Conservation (phyloP, 2,113 vertebrate genomes). For the Sterna hirundo region DNA sequence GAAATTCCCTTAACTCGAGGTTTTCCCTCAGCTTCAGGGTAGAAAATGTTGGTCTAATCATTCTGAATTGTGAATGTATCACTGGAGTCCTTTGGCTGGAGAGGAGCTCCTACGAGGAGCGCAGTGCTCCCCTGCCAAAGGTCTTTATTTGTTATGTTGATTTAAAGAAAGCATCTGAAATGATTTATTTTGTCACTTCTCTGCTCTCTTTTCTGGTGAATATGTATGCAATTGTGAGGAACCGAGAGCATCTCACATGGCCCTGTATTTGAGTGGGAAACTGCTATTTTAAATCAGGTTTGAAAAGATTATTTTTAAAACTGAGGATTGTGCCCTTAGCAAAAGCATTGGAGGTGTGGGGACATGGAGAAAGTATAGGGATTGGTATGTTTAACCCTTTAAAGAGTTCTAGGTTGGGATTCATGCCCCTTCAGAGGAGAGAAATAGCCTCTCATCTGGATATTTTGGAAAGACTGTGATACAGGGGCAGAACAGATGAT, state of each 20-base stretch:
- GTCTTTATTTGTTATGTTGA: neutral
- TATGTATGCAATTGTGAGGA: neutral
- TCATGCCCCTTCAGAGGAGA: neutral
- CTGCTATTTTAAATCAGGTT: neutral
- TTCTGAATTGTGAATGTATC: conserved; percentile 37
- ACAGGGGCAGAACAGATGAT: neutral
- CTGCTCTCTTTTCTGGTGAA: neutral
- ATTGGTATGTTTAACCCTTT: neutral
- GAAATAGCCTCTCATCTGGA: neutral
- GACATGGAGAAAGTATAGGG: neutral
- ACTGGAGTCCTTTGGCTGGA: conserved; percentile 11
- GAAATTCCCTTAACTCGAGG: conserved; percentile 10
- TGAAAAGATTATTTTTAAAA: conserved; percentile 18
- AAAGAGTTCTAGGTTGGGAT: neutral
- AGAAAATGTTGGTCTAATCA: conserved; percentile 28
- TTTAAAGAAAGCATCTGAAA: neutral
- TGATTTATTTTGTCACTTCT: neutral
- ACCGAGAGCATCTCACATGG: neutral
- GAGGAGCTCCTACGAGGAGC: neutral
- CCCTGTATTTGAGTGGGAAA: neutral
- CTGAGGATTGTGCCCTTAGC: neutral
- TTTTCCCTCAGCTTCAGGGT: neutral
- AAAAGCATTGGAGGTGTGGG: neutral
- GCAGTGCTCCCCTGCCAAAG: neutral
- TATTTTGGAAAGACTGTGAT: neutral